A percentile compares a stretch with the other conserved stretches of the same genome.
phyloP scores from a whole-genome alignment of 1,140 invertebrate species.

The Lucilia sericata region DNA sequence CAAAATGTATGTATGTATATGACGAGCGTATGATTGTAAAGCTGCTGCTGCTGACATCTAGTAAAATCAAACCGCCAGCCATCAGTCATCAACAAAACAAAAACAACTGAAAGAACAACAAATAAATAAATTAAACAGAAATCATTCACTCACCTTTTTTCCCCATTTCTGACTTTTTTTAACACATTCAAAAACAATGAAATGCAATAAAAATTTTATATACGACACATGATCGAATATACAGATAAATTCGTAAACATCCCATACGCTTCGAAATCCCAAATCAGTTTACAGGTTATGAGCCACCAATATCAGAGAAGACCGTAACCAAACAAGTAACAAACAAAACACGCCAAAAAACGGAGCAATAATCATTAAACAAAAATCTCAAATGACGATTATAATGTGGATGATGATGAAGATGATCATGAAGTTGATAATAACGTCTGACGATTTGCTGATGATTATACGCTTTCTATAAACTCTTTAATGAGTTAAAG shows the following conservation, averaged over 20 bases:
- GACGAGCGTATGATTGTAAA: background rate
- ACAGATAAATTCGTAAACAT: background rate
- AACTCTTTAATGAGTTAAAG: background rate
- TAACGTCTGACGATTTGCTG: background rate
- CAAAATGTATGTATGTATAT: background rate
- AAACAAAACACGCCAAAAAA: background rate
- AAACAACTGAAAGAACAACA: slow-evolving; percentile 3
- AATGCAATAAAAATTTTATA: slow-evolving; percentile 30
- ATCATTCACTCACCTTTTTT: slow-evolving; percentile 19
- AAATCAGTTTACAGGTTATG: background rate
- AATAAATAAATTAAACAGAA: background rate
- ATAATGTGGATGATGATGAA: background rate
- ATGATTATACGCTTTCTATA: slow-evolving; percentile 24
- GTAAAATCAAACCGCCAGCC: background rate
- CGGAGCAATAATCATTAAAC: slow-evolving; percentile 23
- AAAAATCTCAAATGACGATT: slow-evolving; percentile 10
- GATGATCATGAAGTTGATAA: background rate
- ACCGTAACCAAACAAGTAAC: background rate
- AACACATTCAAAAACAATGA: slow-evolving; percentile 6
- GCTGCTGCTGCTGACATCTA: slow-evolving; percentile 22
- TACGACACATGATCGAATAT: slow-evolving; percentile 32
- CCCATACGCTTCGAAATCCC: background rate
- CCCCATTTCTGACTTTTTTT: background rate
- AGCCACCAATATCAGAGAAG: background rate
- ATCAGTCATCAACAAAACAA: slow-evolving; percentile 1